phyloP scores from a whole-genome alignment of 2,888 invertebrate species.

The Andrena trimmerana region DNA sequence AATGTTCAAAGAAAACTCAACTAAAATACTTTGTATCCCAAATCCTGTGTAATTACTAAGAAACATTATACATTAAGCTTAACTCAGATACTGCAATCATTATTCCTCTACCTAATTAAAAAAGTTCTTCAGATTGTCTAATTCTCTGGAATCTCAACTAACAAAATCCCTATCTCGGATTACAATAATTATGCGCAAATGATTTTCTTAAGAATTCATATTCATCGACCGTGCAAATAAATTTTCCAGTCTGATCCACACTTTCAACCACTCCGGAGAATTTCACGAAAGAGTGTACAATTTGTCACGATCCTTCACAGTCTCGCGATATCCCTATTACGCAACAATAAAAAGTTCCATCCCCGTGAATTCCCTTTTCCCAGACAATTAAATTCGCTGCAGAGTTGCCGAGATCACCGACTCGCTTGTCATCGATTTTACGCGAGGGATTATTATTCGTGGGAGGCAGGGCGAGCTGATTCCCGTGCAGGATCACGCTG shows the following conservation, averaged over 20 bases:
- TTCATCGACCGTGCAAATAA: not conserved
- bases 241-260: not conserved
- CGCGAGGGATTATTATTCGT: constrained; percentile 35
- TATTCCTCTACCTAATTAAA: too few species aligned
- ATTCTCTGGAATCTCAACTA: too few species aligned
- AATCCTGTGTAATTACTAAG: too few species aligned
- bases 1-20: too few species aligned
- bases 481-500: not conserved
- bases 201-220: not conserved
- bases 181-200: not conserved
- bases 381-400: constrained; percentile 11
- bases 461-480: not conserved
- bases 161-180: not conserved
- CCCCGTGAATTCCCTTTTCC: constrained; percentile 9
- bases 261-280: not conserved
- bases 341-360: not conserved
- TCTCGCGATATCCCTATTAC: not conserved
- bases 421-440: constrained; percentile 12
- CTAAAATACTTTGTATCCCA: too few species aligned
- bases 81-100: too few species aligned
- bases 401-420: not conserved
- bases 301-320: too few species aligned
- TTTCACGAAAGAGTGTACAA: too few species aligned
- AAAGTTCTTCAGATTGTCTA: too few species aligned
- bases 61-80: too few species aligned